phyloP scores from a whole-genome alignment of 2,113 vertebrate genomes.

The Macroglossus sobrinus region DNA sequence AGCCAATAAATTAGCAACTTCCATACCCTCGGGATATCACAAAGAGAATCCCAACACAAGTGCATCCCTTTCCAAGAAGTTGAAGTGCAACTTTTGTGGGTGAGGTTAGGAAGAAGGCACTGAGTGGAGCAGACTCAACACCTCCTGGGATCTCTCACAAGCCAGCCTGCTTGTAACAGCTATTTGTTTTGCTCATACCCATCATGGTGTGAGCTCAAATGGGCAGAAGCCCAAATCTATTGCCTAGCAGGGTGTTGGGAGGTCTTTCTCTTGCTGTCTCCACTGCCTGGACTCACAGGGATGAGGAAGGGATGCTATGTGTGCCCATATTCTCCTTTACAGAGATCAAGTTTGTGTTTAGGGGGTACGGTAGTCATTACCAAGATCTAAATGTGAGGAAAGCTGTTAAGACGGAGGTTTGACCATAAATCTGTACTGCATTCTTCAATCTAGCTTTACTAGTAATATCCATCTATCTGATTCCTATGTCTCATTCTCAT shows the following conservation, averaged over 20 bases:
- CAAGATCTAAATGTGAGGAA: background rate
- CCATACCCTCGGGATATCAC: background rate
- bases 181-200: background rate
- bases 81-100: background rate
- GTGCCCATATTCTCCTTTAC: background rate
- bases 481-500: background rate
- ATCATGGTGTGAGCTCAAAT: fast-evolving
- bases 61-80: background rate
- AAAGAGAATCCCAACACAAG: background rate
- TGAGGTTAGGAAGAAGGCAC: background rate
- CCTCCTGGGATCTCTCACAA: background rate
- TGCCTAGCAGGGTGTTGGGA: background rate
- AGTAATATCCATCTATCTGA: background rate
- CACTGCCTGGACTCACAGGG: background rate
- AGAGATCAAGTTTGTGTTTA: background rate
- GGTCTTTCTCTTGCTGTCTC: background rate
- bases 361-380: background rate
- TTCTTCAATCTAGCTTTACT: background rate
- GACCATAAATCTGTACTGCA: background rate
- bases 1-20: background rate
- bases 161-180: fast-evolving
- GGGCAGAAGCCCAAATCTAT: background rate
- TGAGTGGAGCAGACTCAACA: background rate
- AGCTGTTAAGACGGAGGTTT: background rate
- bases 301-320: fast-evolving